These are phyloP conservation scores for Acrobasis consociella DNA, from an alignment of 2,888 invertebrate species.

Conservation along the genomic window DNA sequence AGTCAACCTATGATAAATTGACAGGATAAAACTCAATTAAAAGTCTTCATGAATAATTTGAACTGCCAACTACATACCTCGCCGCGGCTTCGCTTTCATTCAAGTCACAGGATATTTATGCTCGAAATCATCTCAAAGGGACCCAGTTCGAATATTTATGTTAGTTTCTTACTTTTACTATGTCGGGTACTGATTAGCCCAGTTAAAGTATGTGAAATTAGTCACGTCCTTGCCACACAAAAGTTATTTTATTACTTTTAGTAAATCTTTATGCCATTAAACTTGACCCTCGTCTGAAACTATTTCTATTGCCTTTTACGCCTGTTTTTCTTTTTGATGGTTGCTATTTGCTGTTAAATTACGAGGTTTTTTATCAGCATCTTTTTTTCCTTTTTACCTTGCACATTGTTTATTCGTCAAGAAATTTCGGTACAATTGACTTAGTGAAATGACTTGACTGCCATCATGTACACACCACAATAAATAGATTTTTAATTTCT, in stretches of 20 bases:
- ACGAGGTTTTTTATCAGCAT: no score
- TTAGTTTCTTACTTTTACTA: conserved; percentile 41
- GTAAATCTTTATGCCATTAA: conserved; percentile 3
- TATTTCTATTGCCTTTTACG: background rate
- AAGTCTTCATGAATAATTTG: background rate
- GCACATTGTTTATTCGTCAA: no score
- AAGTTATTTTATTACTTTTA: conserved; percentile 5
- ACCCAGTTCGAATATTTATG: conserved; percentile 50
- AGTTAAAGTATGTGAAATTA: conserved; percentile 26
- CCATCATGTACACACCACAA: no score
- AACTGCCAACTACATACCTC: conserved; percentile 43
- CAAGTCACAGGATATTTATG: conserved; percentile 64
- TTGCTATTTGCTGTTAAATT: no score
- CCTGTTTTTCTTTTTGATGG: no score
- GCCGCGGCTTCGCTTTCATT: conserved; percentile 47
- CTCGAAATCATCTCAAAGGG: conserved; percentile 48
- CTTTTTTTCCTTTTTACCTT: no score
- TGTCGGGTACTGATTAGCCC: conserved; percentile 50
- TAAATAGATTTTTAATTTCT: no score
- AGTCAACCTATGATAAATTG: no score
- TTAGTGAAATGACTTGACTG: no score
- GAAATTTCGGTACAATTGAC: no score
- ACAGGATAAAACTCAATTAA: no score
- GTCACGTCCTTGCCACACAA: conserved; percentile 15
- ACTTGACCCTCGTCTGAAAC: conserved; percentile 7